Percentiles rank a stretch among this genome's conserved stretches.
Conservation (phyloP, 1,140 invertebrate genomes). For the Diorhabda elongata region DNA sequence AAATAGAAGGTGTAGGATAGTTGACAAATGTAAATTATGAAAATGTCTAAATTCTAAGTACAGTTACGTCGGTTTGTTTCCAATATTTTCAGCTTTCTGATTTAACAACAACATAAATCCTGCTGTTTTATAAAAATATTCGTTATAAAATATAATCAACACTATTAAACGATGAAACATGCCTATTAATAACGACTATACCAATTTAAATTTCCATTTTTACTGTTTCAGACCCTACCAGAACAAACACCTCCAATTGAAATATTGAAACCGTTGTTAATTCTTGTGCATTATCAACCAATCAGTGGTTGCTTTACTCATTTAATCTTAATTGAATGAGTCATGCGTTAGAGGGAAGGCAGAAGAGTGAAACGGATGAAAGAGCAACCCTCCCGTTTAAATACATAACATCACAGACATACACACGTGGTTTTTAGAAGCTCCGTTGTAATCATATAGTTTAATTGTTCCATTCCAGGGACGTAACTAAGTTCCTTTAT, state of each 20-base stretch:
- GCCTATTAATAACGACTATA: too few relatives aligned
- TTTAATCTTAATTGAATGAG: constrained; percentile 31
- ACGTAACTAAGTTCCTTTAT: neutral
- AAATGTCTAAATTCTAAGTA: too few relatives aligned
- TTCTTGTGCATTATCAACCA: constrained; percentile 26
- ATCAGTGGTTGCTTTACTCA: constrained; percentile 21
- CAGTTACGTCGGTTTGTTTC: too few relatives aligned
- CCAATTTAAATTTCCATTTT: too few relatives aligned
- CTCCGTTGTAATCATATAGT: neutral
- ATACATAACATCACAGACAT: constrained; percentile 21
- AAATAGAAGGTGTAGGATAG: too few relatives aligned
- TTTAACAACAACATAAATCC: too few relatives aligned
- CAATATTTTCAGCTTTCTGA: too few relatives aligned
- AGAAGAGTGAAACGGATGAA: constrained; percentile 15
- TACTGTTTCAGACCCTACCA: too few relatives aligned
- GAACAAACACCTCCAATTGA: neutral
- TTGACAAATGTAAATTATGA: too few relatives aligned
- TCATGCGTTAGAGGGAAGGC: constrained; percentile 15
- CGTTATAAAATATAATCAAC: too few relatives aligned
- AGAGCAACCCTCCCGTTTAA: constrained; percentile 21
- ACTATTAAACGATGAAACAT: too few relatives aligned
- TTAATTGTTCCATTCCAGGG: neutral
- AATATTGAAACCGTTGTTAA: constrained; percentile 8
- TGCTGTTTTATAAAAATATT: too few relatives aligned
- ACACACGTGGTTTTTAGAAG: constrained; percentile 21